Base-by-base conservation (phyloP, 2,888 invertebrate genomes). In the Dryobota labecula region DNA sequence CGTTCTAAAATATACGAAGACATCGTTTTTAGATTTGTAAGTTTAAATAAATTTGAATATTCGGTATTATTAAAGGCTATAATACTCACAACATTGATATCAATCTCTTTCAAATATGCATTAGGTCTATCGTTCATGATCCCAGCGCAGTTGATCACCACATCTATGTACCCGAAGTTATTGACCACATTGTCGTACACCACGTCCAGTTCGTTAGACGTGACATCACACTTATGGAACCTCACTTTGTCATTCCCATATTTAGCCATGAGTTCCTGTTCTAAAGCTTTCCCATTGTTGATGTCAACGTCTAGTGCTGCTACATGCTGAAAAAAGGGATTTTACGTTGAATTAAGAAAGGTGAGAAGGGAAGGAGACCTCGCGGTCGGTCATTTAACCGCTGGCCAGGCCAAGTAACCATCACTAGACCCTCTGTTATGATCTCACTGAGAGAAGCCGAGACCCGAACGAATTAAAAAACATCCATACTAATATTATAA, bases 91-190 rank as follows among this genome's bases (percentile, higher is more conserved):
- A 94, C 87, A 87, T 95, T 95, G 18, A 95, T 83, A 49, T 91
- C 90, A 38, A 95, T 93, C 72, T 91, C 86, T 70, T 93, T 94
- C 64, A 92, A 81, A 78, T 91, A 94, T 1, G 84, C 80, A 49
- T 89, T 86, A 7, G 88, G 90, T 41, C 88, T 87, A 64, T 95
- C 95, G 45, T 94, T 94, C 91, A 94, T 90, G 11, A 94, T 90
- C 4, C 93, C 94, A 61, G 94, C 94, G 69, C 92, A 91, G 76
- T 94, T 94, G 13, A 94, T 83, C 0, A 94, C 92, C 3, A 92
- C 89, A 73, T 94, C 94, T 3, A 94, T 92, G 53, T 92, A 91
- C 2, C 88, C 92, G 57, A 87, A 86, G 49, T 90, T 85, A 11
- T 91, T 86, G 0, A 88, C 30, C 1, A 92, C 87, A 47, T 73